A percentile compares a stretch with the other conserved stretches of the same genome.
Evolutionary conservation across 1,140 invertebrate genomes (phyloP).

Genomic region (Chymomyza costata): DNA sequence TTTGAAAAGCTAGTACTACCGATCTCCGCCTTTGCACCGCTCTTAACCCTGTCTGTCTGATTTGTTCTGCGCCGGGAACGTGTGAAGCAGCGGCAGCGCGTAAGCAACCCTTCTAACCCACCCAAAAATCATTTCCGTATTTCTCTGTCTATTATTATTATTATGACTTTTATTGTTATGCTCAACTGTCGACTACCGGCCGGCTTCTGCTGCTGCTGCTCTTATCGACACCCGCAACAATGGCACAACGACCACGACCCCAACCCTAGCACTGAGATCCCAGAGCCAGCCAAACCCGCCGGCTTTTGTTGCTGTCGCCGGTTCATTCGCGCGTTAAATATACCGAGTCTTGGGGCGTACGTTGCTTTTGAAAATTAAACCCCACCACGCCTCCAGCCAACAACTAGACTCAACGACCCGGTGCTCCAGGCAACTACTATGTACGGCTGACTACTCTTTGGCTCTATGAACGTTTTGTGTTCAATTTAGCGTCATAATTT

Average conservation of each 20-base stretch:
- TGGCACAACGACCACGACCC: constrained; percentile 30
- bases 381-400: constrained; percentile 16
- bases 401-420: not conserved
- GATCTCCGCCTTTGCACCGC: not conserved
- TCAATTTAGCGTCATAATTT: constrained; percentile 73
- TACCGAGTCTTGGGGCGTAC: constrained; percentile 5
- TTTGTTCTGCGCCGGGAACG: constrained; percentile 11
- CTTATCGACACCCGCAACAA: constrained; percentile 37
- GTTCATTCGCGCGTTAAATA: constrained; percentile 67
- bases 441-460: constrained; percentile 47
- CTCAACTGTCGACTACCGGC: constrained; percentile 9
- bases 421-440: constrained; percentile 6
- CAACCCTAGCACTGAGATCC: constrained; percentile 20
- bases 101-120: constrained; percentile 19
- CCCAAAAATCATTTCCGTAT: constrained; percentile 65
- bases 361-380: constrained; percentile 43
- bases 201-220: constrained; percentile 4
- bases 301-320: constrained; percentile 3
- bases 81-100: constrained; percentile 40
- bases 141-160: constrained; percentile 58
- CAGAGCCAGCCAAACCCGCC: constrained; percentile 15
- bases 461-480: constrained; percentile 63
- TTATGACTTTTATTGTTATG: constrained; percentile 71
- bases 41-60: not conserved
- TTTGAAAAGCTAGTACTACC: constrained; percentile 5